phyloP scores from a whole-genome alignment of 2,888 invertebrate genomes.

The Gnatocerus cornutus region DNA sequence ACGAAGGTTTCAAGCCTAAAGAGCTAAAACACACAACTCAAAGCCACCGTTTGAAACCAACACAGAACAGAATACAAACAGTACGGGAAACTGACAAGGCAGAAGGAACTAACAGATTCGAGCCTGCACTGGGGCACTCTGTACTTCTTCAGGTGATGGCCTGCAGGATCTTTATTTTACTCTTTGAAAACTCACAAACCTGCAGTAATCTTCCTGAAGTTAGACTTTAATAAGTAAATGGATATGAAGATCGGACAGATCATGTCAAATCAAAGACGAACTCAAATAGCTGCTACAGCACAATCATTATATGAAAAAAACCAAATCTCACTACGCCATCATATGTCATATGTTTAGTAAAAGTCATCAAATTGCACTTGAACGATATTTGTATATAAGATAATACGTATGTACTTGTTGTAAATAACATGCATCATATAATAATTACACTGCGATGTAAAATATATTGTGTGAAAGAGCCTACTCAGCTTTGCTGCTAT shows the following conservation, averaged over 20 bases:
- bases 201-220: conserved; percentile 42
- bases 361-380: conserved; percentile 67
- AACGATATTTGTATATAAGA: conserved; percentile 49
- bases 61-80: conserved; percentile 63
- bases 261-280: conserved; percentile 66
- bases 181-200: conserved; percentile 7
- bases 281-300: conserved; percentile 65
- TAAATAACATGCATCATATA: conserved; percentile 64
- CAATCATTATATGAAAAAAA: conserved; percentile 67
- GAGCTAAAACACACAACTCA: conserved; percentile 63
- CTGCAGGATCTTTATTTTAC: conserved; percentile 35
- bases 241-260: conserved; percentile 67
- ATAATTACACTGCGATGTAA: conserved; percentile 65
- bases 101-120: conserved; percentile 58
- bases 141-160: conserved; percentile 38
- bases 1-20: conserved; percentile 45
- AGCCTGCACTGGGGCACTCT: conserved; percentile 52
- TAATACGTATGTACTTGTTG: conserved; percentile 50
- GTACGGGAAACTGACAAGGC: conserved; percentile 62
- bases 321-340: conserved; percentile 67
- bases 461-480: conserved; percentile 60
- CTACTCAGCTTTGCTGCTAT: conserved; percentile 68
- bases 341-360: conserved; percentile 65
- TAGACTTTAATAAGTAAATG: conserved; percentile 58
- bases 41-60: conserved; percentile 65